Percentiles rank a stretch among this genome's conserved stretches.
Evolutionary conservation across 2,888 invertebrate genomes (phyloP).

Genomic region (Drosophila parthenogenetica): DNA sequence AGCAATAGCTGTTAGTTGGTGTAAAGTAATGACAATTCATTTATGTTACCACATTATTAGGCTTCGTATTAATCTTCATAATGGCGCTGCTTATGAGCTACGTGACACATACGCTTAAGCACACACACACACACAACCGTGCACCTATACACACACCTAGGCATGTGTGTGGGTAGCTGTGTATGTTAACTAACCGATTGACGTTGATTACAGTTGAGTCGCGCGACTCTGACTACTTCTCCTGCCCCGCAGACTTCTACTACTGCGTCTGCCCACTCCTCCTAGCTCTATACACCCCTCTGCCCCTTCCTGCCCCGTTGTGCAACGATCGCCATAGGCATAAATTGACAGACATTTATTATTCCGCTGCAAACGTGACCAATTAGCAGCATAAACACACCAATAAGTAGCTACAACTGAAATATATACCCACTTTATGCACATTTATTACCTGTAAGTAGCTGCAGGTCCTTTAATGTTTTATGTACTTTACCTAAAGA

Average conservation of each 20-base stretch:
- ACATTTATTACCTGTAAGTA: background rate
- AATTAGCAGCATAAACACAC: slow-evolving; percentile 64
- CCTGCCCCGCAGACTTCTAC: background rate
- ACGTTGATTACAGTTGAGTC: slow-evolving; percentile 65
- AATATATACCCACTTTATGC: background rate
- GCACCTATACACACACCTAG: slow-evolving; percentile 15
- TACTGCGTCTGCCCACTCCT: no score
- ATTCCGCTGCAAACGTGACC: slow-evolving; percentile 69
- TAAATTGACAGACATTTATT: slow-evolving; percentile 75
- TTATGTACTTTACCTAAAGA: background rate
- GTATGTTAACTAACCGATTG: slow-evolving; percentile 71
- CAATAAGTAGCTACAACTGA: slow-evolving; percentile 48
- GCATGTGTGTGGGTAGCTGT: slow-evolving; percentile 3
- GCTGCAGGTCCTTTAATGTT: slow-evolving; percentile 3
- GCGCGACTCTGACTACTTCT: slow-evolving; percentile 71
- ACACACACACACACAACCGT: slow-evolving; percentile 23
- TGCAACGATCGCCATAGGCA: slow-evolving; percentile 13
- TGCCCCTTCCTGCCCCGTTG: background rate
- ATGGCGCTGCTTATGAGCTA: slow-evolving; percentile 68
- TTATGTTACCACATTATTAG: slow-evolving; percentile 79
- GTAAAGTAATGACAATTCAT: slow-evolving; percentile 73
- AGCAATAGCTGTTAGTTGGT: slow-evolving; percentile 11
- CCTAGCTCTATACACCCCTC: no score
- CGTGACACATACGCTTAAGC: slow-evolving; percentile 52
- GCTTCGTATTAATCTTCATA: slow-evolving; percentile 74